Evolutionary conservation across 1,140 invertebrate genomes (phyloP), one percentile per base, ranked within the genome.

Genomic region (Drosophila sproati): DNA sequence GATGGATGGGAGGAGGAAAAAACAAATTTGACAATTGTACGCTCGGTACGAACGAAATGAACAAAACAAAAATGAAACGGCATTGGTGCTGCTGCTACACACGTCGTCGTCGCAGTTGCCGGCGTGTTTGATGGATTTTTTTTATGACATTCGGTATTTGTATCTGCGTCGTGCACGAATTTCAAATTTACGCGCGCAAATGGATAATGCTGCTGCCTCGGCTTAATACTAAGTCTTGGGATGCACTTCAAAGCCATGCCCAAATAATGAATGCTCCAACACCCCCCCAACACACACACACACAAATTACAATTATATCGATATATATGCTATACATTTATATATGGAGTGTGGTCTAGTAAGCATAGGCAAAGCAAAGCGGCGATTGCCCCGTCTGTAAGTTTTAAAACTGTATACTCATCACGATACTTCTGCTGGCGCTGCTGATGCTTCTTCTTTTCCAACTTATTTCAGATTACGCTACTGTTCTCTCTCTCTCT

Each of bases 1-100:
- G 77, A 80, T 77, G 70, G 69, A 85, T 85, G 83, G 76, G 71
- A 82, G 76, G 71, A 82, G 82, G 79, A 61, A 88, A 87, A 87
- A 83, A 86, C 86, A 87, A 80, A 88, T 89, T 89, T 89, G 83
- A 88, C 83, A 88, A 88, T 88, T 89, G 83, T 88, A 88, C 85
- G 12, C 83, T 80, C 80, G 85, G 57, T 86, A 89, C 85, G 85
- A 89, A 89, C 60, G 85, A 89, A 90, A 89, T 89, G 85, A 89
- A 89, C 85, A 89, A 89, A 89, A 89, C 85, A 89, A 89, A 89
- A 89, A 61, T 90, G 80, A 89, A 90, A 89, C 86, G 80, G 85
- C 85, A 89, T 89, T 89, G 85, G 73, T 70, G 37, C 41, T 60
- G 74, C 47, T 56, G 45, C 50, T 47, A 20, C 1, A 20, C 50